Base-by-base conservation (phyloP, 2,888 invertebrate genomes). In the Branchellion lobata region DNA sequence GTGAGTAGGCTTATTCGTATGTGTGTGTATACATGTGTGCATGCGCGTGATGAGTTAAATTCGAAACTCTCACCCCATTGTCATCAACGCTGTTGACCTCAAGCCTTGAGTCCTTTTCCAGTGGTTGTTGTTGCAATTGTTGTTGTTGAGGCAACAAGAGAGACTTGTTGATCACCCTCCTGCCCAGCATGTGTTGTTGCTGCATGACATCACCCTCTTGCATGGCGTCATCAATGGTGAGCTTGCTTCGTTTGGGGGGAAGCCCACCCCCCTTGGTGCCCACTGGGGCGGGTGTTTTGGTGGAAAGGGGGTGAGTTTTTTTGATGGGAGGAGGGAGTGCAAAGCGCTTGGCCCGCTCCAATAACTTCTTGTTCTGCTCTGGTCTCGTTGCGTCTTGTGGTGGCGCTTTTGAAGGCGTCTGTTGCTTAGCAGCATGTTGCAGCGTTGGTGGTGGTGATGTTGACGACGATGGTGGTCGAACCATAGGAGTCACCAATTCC, bases 1-100 rank as follows among this genome's bases (percentile, higher is more conserved):
- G 40, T 65, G 65, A 27, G n/a, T 65, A 8, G n/a, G 65, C n/a
- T n/a, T 92, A 90, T 82, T 91, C 31, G 69, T 31, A n/a, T 69
- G 69, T 69, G 69, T 31, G 14, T 31, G 31, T 18, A n/a, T 34
- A 5, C 5, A n/a, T 69, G 34, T 69, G 69, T 69, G 69, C 31
- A 14, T 31, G 31, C 11, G 69, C 31, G 34, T 69, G 69, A 31
- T 11, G 11, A 31, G 11, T 11, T 65, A 21, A 11, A 21, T 65
- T 5, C 21, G 65, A 27, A 29, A 11, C 5, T 5, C 8, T 65
- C 5, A 27, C 29, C 29, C n/a, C 8, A 21, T 11, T 5, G 21
- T 27, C n/a, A 5, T 65, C 65, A 65, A 11, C 29, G 65, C 40
- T 40, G 29, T 8, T 8, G 5, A 11, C 29, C n/a, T 5, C 65